phyloP scores from a whole-genome alignment of 2,113 vertebrate genomes.

The Pangasianodon gigas region DNA sequence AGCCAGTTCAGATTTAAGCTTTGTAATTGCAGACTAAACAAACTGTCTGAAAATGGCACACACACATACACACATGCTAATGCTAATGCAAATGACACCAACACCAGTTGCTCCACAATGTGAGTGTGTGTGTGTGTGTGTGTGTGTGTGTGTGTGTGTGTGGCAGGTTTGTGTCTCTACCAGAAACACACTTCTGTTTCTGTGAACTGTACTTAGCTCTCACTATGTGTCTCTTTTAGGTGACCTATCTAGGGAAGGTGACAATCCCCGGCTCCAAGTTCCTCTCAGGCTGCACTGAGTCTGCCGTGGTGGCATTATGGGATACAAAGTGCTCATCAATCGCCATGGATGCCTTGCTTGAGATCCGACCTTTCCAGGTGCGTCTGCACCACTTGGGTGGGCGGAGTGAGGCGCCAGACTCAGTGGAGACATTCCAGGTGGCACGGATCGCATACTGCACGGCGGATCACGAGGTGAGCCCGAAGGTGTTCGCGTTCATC shows the following conservation, averaged over 20 bases:
- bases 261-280: slow-evolving; percentile 91
- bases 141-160: background rate
- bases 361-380: slow-evolving; percentile 98
- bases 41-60: background rate
- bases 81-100: background rate
- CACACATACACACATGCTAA: background rate
- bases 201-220: background rate
- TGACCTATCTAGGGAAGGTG: slow-evolving; percentile 94
- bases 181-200: background rate
- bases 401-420: slow-evolving; percentile 84
- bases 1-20: slow-evolving; percentile 42
- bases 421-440: slow-evolving; percentile 98
- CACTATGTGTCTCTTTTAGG: slow-evolving; percentile 73
- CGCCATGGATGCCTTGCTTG: slow-evolving; percentile 83
- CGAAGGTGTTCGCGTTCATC: slow-evolving; percentile 97
- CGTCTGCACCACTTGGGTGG: slow-evolving; percentile 91
- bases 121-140: slow-evolving; percentile 5
- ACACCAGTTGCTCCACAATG: background rate
- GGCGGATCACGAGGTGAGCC: slow-evolving; percentile 90
- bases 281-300: slow-evolving; percentile 94
- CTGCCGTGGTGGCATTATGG: slow-evolving; percentile 91
- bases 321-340: slow-evolving; percentile 74
- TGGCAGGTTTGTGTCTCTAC: background rate
- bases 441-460: slow-evolving; percentile 99
- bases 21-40: slow-evolving; percentile 50